Evolutionary conservation across 2,113 vertebrate genomes (phyloP).

Genomic region (Macroglossus sobrinus): DNA sequence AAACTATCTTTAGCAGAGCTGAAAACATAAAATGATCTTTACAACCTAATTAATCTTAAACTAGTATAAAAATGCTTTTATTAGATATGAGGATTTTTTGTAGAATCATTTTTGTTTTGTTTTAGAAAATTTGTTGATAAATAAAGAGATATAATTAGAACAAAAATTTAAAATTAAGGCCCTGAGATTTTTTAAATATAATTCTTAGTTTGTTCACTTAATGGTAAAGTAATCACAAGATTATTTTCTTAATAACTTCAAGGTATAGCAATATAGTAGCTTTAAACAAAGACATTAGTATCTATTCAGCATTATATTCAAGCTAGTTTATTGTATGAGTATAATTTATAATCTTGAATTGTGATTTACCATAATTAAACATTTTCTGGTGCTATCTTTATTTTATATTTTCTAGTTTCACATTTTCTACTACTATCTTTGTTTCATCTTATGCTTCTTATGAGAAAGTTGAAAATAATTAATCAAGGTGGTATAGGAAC

Average conservation of each 20-base stretch:
- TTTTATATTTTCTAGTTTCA: not conserved
- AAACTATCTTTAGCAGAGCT: not conserved
- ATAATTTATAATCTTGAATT: not conserved
- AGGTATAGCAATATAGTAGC: not conserved
- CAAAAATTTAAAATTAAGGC: not conserved
- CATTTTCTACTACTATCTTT: not conserved
- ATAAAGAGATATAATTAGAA: not conserved
- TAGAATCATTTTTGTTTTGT: not conserved
- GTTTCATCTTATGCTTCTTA: conserved; percentile 32
- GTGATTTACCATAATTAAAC: not conserved
- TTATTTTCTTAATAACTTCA: not conserved
- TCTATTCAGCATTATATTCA: not conserved
- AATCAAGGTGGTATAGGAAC: not conserved
- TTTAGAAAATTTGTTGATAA: not conserved
- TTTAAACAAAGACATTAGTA: not conserved
- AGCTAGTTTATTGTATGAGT: not conserved
- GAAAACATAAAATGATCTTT: not conserved
- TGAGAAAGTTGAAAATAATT: conserved; percentile 35
- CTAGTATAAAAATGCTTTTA: not conserved
- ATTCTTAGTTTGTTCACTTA: not conserved
- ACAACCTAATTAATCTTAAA: not conserved
- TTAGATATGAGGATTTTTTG: not conserved
- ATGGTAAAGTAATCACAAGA: not conserved
- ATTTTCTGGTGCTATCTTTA: not conserved
- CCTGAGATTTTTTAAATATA: not conserved